Conservation (phyloP, 2,888 invertebrate species). For the Cyrtodaria siliqua region DNA sequence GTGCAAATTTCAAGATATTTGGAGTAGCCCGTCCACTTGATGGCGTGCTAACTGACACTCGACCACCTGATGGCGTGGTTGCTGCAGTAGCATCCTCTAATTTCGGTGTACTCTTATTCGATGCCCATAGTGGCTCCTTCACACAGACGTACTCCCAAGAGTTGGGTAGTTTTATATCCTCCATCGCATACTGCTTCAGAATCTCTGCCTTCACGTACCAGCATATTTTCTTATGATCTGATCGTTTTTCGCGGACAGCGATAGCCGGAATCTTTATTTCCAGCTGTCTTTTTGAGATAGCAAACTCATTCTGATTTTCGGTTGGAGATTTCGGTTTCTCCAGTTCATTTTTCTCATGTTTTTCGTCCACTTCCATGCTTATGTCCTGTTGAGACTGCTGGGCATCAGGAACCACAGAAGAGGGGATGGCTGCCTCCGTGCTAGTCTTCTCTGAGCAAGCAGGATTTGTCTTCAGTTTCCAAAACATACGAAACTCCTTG, state of each 20-base stretch:
- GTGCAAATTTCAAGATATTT: slow-evolving; percentile 71
- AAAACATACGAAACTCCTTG: slow-evolving; percentile 89
- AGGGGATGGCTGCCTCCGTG: slow-evolving; percentile 1
- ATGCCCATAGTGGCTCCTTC: slow-evolving; percentile 42
- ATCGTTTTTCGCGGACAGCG: slow-evolving; percentile 88
- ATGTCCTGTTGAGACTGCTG: slow-evolving; percentile 5
- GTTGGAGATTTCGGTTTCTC: slow-evolving; percentile 11
- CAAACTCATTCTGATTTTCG: slow-evolving; percentile 60
- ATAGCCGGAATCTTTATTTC: slow-evolving; percentile 88
- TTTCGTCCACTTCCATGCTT: slow-evolving; percentile 40
- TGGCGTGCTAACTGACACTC: slow-evolving; percentile 36
- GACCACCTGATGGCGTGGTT: slow-evolving; percentile 31
- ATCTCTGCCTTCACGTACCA: slow-evolving; percentile 90
- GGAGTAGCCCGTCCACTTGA: slow-evolving; percentile 56
- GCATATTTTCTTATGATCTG: slow-evolving; percentile 88
- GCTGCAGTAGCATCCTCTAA: slow-evolving; percentile 23
- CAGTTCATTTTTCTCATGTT: background rate
- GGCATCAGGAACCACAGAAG: background rate
- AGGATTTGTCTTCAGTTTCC: slow-evolving; percentile 86
- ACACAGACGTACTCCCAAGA: slow-evolving; percentile 88
- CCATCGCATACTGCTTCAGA: slow-evolving; percentile 87
- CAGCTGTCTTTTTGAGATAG: slow-evolving; percentile 83
- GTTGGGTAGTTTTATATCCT: slow-evolving; percentile 88
- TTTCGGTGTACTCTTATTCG: slow-evolving; percentile 45
- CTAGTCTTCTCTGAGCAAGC: slow-evolving; percentile 1